Base-by-base conservation (phyloP, 2,888 invertebrate species). In the Diarsia dahlii region DNA sequence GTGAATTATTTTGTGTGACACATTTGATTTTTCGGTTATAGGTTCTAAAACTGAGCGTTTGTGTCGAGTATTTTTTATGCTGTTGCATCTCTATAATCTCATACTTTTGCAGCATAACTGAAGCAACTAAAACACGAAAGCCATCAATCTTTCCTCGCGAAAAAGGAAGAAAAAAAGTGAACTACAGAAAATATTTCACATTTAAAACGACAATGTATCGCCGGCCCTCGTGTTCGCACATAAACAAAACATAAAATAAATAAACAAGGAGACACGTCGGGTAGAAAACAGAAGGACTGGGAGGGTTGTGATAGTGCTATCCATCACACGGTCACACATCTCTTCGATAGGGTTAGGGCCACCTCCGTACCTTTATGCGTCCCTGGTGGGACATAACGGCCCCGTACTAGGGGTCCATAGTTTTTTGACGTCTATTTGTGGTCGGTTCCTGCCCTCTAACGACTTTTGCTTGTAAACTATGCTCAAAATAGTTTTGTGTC, bases 391-490 rank as follows among this genome's bases (percentile, higher is more conserved):
- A 94, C 91, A 95, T 96, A 96, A 96, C 94, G 92, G 93, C 94
- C 92, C 94, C 91, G 92, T 93, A 92, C 92, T 90, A 90, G 91
- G 91, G 92, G 92, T 93, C 94, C 94, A 95, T 93, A 95, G 94
- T 95, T 95, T 95, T 96, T 96, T 96, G 95, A 95, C 96, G 94
- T 96, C 95, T 96, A 96, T 96, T 96, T 96, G 96, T 95, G 96
- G 96, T 96, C 93, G 94, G 92, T 91, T 92, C 90, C 92, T 90
- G 92, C 91, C 93, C 94, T 93, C 93, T 95, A 95, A 95, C 95
- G 94, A 93, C 93, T 91, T 87, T 85, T 88, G 90, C 92, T 91
- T 89, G 87, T 91, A 90, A 91, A 91, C 91, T 91, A 91, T 88
- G 79, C 78, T 83, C 75, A 82, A 87, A 88, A 88, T 87, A 88